These are phyloP conservation scores for Metopolophium dirhodum DNA, from an alignment of 1,140 invertebrate genomes.

Conservation along the genomic window DNA sequence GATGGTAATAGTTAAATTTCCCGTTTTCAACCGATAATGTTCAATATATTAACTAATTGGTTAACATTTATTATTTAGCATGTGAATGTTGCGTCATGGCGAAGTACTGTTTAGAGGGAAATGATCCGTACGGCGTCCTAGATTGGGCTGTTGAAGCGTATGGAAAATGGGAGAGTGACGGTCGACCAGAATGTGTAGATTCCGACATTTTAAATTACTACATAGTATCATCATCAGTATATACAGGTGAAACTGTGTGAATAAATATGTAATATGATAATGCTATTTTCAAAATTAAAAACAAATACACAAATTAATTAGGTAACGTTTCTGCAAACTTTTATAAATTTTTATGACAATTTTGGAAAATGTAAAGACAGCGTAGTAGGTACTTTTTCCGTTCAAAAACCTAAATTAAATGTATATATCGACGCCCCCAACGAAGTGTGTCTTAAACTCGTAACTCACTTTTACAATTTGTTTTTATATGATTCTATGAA, in stretches of 20 bases:
- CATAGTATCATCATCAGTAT: neutral
- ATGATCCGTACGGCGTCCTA: neutral
- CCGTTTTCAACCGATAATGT: neutral
- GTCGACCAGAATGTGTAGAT: neutral
- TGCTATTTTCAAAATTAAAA: too few relatives aligned
- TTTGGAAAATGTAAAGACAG: too few relatives aligned
- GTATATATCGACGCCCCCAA: too few relatives aligned
- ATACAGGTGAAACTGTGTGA: neutral
- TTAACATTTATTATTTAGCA: neutral
- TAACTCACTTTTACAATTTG: too few relatives aligned
- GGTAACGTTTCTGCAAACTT: too few relatives aligned
- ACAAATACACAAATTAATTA: too few relatives aligned
- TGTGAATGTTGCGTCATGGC: slow-evolving; percentile 5
- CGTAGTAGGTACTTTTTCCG: too few relatives aligned
- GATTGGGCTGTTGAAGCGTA: neutral
- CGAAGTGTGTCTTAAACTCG: too few relatives aligned
- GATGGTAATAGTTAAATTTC: neutral
- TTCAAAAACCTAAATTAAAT: too few relatives aligned
- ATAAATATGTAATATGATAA: too few relatives aligned
- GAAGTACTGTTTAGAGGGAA: neutral
- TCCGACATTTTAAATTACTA: neutral
- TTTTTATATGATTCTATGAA: too few relatives aligned
- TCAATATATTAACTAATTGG: neutral
- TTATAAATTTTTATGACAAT: too few relatives aligned
- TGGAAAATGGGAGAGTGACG: neutral